Evolutionary conservation across 2,113 vertebrate genomes (phyloP).

Genomic region (Aspidoscelis tigris): DNA sequence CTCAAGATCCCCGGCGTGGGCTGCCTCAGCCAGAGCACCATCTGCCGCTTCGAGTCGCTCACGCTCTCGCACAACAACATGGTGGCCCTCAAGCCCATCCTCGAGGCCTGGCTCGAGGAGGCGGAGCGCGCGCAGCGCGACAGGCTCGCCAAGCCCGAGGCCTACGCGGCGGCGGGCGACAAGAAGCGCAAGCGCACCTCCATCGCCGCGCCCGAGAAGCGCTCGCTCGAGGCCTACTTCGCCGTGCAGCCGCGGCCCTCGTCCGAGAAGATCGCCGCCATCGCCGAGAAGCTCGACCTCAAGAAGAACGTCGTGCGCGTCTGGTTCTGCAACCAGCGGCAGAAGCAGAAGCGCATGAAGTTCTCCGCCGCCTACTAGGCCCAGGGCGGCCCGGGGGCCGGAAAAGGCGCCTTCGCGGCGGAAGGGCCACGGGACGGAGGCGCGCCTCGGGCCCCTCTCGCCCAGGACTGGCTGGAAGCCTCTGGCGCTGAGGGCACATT

Average conservation of each 20-base stretch:
- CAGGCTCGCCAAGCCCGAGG: slow-evolving; percentile 92
- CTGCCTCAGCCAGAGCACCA: slow-evolving; percentile 93
- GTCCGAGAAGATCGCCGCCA: slow-evolving; percentile 93
- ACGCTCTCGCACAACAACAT: slow-evolving; percentile 96
- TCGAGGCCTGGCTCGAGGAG: slow-evolving; percentile 94
- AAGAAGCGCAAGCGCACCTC: slow-evolving; percentile 92
- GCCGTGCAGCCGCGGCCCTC: slow-evolving; percentile 91
- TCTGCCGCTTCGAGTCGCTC: slow-evolving; percentile 93
- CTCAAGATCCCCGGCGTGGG: slow-evolving; percentile 94
- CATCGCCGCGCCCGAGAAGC: slow-evolving; percentile 90
- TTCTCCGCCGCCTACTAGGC: slow-evolving; percentile 90
- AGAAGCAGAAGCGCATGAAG: slow-evolving; percentile 96
- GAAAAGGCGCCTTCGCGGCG: no score
- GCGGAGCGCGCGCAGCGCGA: slow-evolving; percentile 90
- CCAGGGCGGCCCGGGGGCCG: no score
- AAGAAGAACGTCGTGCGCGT: slow-evolving; percentile 95
- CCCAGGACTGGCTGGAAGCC: background rate
- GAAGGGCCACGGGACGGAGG: background rate
- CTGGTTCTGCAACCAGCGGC: slow-evolving; percentile 94
- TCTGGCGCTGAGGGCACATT: background rate
- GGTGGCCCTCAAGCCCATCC: slow-evolving; percentile 93
- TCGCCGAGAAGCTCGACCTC: slow-evolving; percentile 93
- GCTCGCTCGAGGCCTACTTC: slow-evolving; percentile 92
- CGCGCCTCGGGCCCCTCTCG: background rate
- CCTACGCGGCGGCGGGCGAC: slow-evolving; percentile 87